These are phyloP conservation scores for Dolichopus griseipennis DNA, from an alignment of 2,888 invertebrate species.

Conservation along the genomic window DNA sequence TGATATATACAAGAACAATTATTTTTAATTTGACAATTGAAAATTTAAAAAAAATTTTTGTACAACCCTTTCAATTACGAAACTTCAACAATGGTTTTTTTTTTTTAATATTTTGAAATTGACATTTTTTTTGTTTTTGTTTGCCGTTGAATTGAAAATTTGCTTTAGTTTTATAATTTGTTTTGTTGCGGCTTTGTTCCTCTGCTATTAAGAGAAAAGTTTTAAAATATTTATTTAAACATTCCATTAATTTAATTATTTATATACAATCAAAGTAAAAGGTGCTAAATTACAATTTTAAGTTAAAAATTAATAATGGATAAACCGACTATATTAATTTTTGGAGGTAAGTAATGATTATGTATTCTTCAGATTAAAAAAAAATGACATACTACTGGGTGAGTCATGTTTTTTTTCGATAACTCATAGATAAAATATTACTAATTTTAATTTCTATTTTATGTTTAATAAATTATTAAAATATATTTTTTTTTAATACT, in stretches of 20 bases:
- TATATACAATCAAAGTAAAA: neutral
- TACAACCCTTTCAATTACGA: too few relatives aligned
- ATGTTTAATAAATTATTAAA: too few relatives aligned
- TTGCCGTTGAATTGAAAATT: neutral
- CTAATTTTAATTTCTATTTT: constrained; percentile 8
- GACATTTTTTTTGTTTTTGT: neutral
- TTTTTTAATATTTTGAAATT: neutral
- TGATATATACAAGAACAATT: too few relatives aligned
- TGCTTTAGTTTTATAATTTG: neutral
- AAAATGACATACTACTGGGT: neutral
- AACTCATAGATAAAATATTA: neutral
- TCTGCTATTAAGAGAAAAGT: neutral
- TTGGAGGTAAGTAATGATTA: constrained; percentile 36
- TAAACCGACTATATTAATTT: constrained; percentile 40
- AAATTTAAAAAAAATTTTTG: too few relatives aligned
- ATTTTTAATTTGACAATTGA: too few relatives aligned
- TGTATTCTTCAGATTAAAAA: neutral
- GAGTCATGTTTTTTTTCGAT: neutral
- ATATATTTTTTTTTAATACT: constrained; percentile 21
- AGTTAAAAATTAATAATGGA: constrained; percentile 18
- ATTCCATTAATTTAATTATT: neutral
- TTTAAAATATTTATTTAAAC: neutral
- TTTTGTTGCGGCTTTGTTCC: neutral
- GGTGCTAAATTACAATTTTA: neutral
- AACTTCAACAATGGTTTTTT: too few relatives aligned